Base-by-base conservation (phyloP, 2,888 invertebrate genomes). In the Tachina grossa region DNA sequence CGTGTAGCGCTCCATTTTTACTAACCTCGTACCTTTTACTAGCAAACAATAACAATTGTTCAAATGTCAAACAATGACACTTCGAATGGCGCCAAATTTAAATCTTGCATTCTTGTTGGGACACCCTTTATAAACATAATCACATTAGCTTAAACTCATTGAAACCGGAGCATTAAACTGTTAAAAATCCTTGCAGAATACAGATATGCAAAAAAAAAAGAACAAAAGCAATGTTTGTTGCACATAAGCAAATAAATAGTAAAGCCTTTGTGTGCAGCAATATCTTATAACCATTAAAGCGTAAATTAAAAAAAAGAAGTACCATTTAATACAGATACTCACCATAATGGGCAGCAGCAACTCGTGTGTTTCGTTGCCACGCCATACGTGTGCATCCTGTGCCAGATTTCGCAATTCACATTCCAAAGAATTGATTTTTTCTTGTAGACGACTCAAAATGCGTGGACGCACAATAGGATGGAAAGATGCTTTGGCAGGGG, bases 281-380 rank as follows among this genome's bases (percentile, higher is more conserved):
- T 14, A 59, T n/a, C 10, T 16, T 9, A 47, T 22, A 69, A 41
- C 43, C 45, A 45, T 19, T 3, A 10, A 55, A 14, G n/a, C 16
- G n/a, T 31, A 49, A 43, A 72, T 66, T 31, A 13, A 31, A 53
- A 75, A n/a, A n/a, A 19, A 49, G n/a, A 5, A 16, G 31, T 10
- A 6, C 16, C 19, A 49, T 39, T 16, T 9, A 41, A 9, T 10
- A 45, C 2, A 43, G 51, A 63, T 74, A 93, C 94, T 95, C 93
- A 95, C 95, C 93, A 94, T 94, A 90, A 95, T 93, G 39, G 95
- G 95, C 77, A 96, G 93, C 89, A 94, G 94, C 88, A 95, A 93
- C 90, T 96, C 95, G 89, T 95, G 95, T 16, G 95, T 96, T 91
- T 95, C 95, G 90, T 95, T 95, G 89, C 95, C 95, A 65, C 95